Percentiles rank a stretch among this genome's conserved stretches.
Conservation (phyloP, 2,888 invertebrate genomes). For the Eupithecia dodoneata region DNA sequence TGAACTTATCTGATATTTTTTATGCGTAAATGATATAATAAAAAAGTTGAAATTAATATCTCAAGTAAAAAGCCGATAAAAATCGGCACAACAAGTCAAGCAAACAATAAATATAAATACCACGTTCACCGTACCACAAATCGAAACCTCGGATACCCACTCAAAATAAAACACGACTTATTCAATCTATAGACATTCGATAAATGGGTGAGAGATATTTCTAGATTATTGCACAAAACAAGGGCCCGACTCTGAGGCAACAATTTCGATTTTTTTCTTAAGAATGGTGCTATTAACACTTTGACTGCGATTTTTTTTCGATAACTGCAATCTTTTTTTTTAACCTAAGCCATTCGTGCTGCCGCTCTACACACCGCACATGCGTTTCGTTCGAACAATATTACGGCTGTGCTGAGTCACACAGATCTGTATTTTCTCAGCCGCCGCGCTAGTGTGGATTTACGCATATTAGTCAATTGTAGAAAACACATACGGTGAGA, state of each 20-base stretch:
- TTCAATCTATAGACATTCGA: constrained; percentile 55
- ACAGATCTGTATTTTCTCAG: too few relatives aligned
- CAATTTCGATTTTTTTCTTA: background rate
- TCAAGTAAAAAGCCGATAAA: background rate
- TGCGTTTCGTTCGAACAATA: too few relatives aligned
- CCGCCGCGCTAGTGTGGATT: too few relatives aligned
- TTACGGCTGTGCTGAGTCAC: too few relatives aligned
- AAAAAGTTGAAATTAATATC: background rate
- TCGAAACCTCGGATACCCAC: constrained; percentile 27
- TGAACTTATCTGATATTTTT: background rate
- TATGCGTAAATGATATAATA: background rate
- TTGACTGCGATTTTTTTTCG: too few relatives aligned
- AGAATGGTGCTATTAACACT: background rate
- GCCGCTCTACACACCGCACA: too few relatives aligned
- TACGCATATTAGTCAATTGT: too few relatives aligned
- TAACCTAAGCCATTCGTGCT: too few relatives aligned
- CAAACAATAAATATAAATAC: constrained; percentile 1
- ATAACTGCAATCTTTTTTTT: too few relatives aligned
- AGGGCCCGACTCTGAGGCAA: constrained; percentile 28
- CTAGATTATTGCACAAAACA: constrained; percentile 63
- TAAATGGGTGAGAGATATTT: constrained; percentile 66
- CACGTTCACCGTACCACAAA: constrained; percentile 18
- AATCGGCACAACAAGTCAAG: background rate
- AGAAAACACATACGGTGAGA: too few relatives aligned
- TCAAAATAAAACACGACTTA: constrained; percentile 42